Percentiles rank a stretch among this genome's conserved stretches.
Conservation (phyloP, 2,797 vertebrate genomes). For the Gallinago nigripennis region DNA sequence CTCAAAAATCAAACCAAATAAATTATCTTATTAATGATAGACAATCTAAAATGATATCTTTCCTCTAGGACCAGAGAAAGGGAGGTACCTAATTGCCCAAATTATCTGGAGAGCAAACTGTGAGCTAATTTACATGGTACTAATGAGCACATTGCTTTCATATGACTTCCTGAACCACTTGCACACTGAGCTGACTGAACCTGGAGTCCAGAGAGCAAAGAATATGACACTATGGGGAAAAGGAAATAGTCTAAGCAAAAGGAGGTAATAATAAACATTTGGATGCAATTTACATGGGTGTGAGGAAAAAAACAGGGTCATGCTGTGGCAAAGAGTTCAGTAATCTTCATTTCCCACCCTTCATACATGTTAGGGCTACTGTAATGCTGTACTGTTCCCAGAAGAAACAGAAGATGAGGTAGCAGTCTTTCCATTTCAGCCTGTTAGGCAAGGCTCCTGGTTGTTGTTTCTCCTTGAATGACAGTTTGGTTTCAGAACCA, state of each 20-base stretch:
- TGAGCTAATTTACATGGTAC: not conserved
- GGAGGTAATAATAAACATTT: slow-evolving; percentile 9
- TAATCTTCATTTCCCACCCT: not conserved
- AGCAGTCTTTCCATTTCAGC: not conserved
- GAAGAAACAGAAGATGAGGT: not conserved
- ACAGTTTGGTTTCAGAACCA: not conserved
- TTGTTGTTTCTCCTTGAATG: not conserved
- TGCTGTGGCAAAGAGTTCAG: not conserved
- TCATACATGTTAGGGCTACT: not conserved
- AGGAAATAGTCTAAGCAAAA: not conserved
- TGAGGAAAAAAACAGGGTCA: not conserved
- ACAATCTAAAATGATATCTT: not conserved
- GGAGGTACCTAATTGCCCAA: not conserved
- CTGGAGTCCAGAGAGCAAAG: not conserved
- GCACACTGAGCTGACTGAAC: not conserved
- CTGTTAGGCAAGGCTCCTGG: not conserved
- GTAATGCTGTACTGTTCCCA: not conserved
- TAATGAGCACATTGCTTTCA: slow-evolving; percentile 6
- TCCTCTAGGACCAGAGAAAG: not conserved
- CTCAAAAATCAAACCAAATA: not conserved
- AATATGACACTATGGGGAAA: not conserved
- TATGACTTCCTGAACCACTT: not conserved
- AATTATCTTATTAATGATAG: not conserved
- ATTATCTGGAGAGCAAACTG: not conserved
- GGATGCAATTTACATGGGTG: not conserved